Percentiles rank a stretch among this genome's conserved stretches.
phyloP scores from a whole-genome alignment of 2,797 vertebrate species.

The Melanitta fusca region DNA sequence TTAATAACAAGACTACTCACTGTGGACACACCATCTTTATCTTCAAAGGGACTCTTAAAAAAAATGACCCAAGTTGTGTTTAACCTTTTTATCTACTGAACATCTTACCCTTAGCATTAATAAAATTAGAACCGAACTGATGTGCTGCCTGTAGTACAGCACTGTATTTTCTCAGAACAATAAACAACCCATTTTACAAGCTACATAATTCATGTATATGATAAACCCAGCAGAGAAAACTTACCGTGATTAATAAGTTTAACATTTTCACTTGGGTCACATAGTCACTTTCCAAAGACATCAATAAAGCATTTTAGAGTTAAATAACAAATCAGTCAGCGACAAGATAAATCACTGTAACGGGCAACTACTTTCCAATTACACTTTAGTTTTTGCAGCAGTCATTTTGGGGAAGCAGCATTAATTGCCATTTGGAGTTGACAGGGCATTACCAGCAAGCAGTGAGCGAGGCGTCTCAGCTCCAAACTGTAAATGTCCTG shows the following conservation, averaged over 20 bases:
- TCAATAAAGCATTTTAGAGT: constrained; percentile 63
- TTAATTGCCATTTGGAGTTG: constrained; percentile 62
- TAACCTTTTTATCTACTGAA: constrained; percentile 49
- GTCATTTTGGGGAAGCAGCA: constrained; percentile 36
- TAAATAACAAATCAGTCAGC: constrained; percentile 61
- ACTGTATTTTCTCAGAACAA: constrained; percentile 30
- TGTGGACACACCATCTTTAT: neutral
- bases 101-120: constrained; percentile 25
- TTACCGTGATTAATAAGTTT: constrained; percentile 57
- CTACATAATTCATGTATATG: constrained; percentile 37
- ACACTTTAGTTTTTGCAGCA: constrained; percentile 54
- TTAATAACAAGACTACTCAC: neutral
- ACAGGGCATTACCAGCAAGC: constrained; percentile 49
- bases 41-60: constrained; percentile 29
- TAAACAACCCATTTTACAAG: constrained; percentile 44
- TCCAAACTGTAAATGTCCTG: constrained; percentile 9
- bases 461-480: neutral
- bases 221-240: constrained; percentile 47
- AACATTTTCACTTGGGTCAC: constrained; percentile 65
- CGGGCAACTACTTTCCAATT: constrained; percentile 62
- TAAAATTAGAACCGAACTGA: constrained; percentile 39
- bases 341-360: constrained; percentile 61
- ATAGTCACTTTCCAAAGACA: constrained; percentile 49
- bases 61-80: constrained; percentile 15
- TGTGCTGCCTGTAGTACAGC: neutral